Conservation (phyloP, 2,888 invertebrate genomes). For the Atrina japonica region DNA sequence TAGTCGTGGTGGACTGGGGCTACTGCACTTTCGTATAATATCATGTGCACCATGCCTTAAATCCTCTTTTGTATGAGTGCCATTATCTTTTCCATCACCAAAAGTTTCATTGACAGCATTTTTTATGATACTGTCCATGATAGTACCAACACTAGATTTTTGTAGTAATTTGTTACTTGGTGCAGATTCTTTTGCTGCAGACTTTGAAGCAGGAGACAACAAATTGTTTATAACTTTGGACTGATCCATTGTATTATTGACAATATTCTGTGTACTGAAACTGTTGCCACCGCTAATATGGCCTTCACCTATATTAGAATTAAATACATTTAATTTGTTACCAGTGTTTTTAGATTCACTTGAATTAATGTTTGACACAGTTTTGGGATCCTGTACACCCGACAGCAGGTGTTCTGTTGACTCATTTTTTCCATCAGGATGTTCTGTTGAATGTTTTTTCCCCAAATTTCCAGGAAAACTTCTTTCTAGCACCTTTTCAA, state of each 20-base stretch:
- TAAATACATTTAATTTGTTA: neutral
- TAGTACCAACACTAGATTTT: slow-evolving; percentile 15
- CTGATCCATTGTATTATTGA: slow-evolving; percentile 65
- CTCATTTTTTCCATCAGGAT: slow-evolving; percentile 5
- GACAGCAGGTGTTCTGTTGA: too few species aligned
- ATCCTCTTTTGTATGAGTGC: slow-evolving; percentile 20
- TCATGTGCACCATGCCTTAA: slow-evolving; percentile 7
- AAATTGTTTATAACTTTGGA: slow-evolving; percentile 55
- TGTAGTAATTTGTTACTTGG: neutral
- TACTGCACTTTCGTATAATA: slow-evolving; percentile 13
- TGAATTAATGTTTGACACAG: too few species aligned
- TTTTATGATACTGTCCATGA: slow-evolving; percentile 20
- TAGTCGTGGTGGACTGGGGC: neutral
- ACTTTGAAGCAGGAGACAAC: slow-evolving; percentile 23
- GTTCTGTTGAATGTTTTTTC: slow-evolving; percentile 17
- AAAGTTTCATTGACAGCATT: slow-evolving; percentile 26
- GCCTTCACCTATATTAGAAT: neutral
- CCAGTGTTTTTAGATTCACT: slow-evolving; percentile 4
- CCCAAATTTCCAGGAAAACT: slow-evolving; percentile 49
- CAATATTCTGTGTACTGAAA: slow-evolving; percentile 68
- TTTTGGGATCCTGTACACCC: too few species aligned
- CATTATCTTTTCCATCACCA: neutral
- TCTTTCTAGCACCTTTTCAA: slow-evolving; percentile 65
- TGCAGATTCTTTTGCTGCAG: neutral
- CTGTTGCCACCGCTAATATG: slow-evolving; percentile 29